A percentile compares a stretch with the other conserved stretches of the same genome.
These are phyloP conservation scores for Netelia inedita DNA, from an alignment of 2,888 invertebrate species.

Conservation along the genomic window DNA sequence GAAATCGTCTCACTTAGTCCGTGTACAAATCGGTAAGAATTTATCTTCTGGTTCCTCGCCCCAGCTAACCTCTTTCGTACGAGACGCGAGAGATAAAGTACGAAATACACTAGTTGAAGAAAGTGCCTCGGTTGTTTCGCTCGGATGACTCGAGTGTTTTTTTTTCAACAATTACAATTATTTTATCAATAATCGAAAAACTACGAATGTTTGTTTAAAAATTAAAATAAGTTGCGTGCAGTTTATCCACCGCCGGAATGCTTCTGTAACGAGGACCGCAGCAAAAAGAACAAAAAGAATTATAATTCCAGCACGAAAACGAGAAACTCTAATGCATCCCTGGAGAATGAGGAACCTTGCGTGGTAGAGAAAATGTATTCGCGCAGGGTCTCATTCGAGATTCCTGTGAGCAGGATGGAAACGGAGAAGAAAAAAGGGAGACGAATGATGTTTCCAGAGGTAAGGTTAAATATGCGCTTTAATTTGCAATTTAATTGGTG, in stretches of 20 bases:
- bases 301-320: constrained; percentile 23
- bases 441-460: constrained; percentile 29
- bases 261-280: background rate
- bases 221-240: background rate
- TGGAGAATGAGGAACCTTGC: constrained; percentile 40
- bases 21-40: constrained; percentile 44
- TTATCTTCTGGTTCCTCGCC: constrained; percentile 22
- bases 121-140: constrained; percentile 39
- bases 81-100: constrained; percentile 10
- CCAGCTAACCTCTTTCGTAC: background rate
- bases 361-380: constrained; percentile 40
- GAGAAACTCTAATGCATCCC: constrained; percentile 53
- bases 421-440: constrained; percentile 37
- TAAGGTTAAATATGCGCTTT: constrained; percentile 58
- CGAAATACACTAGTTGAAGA: constrained; percentile 25
- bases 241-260: background rate
- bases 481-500: constrained; percentile 60
- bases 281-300: background rate
- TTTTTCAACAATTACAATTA: background rate
- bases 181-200: background rate
- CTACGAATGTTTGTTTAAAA: background rate
- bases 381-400: constrained; percentile 7
- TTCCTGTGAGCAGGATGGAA: constrained; percentile 20
- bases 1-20: constrained; percentile 35
- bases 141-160: constrained; percentile 20